Conservation (phyloP, 1,140 invertebrate genomes). For the Andrena cerasifolii region DNA sequence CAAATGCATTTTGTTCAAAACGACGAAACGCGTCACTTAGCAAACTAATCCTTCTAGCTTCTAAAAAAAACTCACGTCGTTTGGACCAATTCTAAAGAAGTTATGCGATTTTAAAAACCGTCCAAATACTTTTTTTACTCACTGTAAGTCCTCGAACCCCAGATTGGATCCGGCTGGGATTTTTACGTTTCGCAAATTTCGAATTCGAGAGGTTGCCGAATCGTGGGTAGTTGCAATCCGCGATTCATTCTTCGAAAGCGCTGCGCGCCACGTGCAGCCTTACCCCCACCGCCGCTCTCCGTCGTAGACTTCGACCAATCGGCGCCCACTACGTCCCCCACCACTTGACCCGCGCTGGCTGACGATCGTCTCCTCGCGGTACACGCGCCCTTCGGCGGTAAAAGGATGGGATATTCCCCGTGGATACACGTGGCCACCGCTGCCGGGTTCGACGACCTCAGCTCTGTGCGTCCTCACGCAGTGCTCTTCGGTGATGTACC, state of each 20-base stretch:
- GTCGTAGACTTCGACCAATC: conserved; percentile 21
- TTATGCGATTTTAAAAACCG: no score
- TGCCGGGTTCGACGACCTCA: conserved; percentile 50
- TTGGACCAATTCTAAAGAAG: no score
- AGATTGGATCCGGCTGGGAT: no score
- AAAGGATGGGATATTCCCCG: conserved; percentile 51
- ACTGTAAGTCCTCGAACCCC: no score
- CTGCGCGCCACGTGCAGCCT: conserved; percentile 44
- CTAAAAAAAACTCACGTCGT: no score
- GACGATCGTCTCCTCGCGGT: conserved; percentile 37
- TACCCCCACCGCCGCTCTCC: not conserved
- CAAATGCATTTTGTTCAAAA: no score
- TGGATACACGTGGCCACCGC: conserved; percentile 49
- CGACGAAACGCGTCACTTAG: no score
- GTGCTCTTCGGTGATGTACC: conserved; percentile 53
- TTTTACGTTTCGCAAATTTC: no score
- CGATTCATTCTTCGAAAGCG: no score
- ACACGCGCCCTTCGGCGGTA: conserved; percentile 35
- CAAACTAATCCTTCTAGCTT: no score
- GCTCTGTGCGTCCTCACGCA: conserved; percentile 48
- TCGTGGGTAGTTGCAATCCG: conserved; percentile 38
- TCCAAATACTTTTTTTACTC: no score
- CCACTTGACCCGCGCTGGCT: not conserved
- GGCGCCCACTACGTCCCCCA: conserved; percentile 7
- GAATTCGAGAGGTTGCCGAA: conserved; percentile 6